Conservation (phyloP, 2,113 vertebrate species). For the Pangasianodon hypophthalmus region DNA sequence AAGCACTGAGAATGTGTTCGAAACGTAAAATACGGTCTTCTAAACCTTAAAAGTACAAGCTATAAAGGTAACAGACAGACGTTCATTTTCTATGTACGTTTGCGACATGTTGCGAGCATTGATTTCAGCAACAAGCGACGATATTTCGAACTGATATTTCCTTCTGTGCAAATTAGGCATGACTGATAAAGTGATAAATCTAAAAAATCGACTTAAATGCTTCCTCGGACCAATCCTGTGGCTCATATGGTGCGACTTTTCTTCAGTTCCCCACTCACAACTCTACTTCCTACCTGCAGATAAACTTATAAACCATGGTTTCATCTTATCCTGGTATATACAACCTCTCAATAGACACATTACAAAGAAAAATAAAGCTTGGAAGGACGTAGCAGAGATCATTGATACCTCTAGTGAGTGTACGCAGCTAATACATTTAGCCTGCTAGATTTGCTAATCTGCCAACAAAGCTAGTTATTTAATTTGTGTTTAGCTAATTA, state of each 20-base stretch:
- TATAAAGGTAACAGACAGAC: neutral
- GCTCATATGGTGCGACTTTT: neutral
- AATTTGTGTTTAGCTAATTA: neutral
- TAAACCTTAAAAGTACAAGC: neutral
- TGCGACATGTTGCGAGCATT: neutral
- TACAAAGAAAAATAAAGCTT: neutral
- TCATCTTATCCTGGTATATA: neutral
- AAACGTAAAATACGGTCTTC: neutral
- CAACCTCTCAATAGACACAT: neutral
- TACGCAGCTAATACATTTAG: neutral
- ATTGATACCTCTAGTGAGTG: neutral
- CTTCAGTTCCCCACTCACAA: neutral
- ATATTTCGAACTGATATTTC: neutral
- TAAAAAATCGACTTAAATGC: neutral
- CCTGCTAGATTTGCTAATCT: neutral
- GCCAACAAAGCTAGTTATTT: neutral
- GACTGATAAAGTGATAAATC: neutral
- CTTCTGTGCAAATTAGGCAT: no score
- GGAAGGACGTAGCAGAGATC: neutral
- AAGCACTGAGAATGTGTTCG: neutral
- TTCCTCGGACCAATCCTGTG: neutral
- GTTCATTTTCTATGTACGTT: neutral
- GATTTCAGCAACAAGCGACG: neutral
- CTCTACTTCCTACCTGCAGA: neutral
- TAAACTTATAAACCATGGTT: neutral